phyloP scores from a whole-genome alignment of 2,888 invertebrate genomes.

The Ischnura elegans region DNA sequence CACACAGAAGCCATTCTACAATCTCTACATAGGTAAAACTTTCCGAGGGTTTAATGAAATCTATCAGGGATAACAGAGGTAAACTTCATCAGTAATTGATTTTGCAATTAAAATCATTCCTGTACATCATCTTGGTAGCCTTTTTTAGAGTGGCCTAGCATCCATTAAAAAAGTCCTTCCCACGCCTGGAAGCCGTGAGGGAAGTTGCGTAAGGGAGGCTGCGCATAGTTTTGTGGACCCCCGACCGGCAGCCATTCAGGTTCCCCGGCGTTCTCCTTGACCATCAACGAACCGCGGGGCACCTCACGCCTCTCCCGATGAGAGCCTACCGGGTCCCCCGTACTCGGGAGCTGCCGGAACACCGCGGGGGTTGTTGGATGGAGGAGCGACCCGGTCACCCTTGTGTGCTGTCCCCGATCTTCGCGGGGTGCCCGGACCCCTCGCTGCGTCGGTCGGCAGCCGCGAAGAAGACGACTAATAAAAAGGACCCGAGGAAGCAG shows the following conservation, averaged over 20 bases:
- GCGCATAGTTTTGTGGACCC: not conserved
- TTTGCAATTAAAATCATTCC: not conserved
- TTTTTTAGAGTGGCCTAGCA: not conserved
- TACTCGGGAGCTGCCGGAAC: not conserved
- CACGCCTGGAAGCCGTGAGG: conserved; percentile 6
- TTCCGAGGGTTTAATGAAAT: no score
- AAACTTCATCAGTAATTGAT: no score
- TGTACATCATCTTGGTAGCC: not conserved
- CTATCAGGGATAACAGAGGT: no score
- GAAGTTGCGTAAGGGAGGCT: conserved; percentile 14
- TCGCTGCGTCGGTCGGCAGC: conserved; percentile 45
- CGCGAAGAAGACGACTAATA: not conserved
- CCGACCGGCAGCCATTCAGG: conserved; percentile 17
- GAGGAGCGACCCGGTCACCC: no score
- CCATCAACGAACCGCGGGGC: conserved; percentile 50
- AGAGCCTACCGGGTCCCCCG: not conserved
- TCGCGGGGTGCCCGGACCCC: conserved; percentile 62
- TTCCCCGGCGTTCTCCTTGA: not conserved
- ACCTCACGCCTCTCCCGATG: conserved; percentile 27
- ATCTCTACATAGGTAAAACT: no score
- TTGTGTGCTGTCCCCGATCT: conserved; percentile 25
- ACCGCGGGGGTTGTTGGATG: not conserved
- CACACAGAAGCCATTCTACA: no score
- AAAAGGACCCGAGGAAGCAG: not conserved
- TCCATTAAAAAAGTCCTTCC: not conserved